Conservation (phyloP, 1,140 invertebrate species). For the Thaumatotibia leucotreta region DNA sequence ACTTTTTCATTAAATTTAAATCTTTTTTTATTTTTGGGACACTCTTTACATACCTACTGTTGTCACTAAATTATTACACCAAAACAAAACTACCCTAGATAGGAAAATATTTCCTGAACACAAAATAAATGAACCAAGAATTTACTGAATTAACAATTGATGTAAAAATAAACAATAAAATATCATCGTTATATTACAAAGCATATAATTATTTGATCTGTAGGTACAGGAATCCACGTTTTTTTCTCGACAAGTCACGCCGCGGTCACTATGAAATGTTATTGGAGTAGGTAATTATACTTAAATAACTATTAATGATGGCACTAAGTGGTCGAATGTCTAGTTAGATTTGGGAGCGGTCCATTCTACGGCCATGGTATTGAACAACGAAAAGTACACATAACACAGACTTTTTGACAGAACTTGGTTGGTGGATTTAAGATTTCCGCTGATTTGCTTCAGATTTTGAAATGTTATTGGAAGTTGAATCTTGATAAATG, state of each 20-base stretch:
- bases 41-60: too few relatives aligned
- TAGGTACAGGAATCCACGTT: neutral
- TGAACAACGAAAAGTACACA: too few relatives aligned
- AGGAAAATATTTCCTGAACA: too few relatives aligned
- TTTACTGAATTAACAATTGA: too few relatives aligned
- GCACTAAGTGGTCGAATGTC: neutral
- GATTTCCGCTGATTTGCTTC: neutral
- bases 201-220: neutral
- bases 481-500: too few relatives aligned
- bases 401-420: neutral
- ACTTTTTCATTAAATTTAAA: too few relatives aligned
- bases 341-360: neutral
- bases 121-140: too few relatives aligned
- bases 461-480: too few relatives aligned
- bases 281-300: neutral
- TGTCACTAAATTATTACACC: too few relatives aligned
- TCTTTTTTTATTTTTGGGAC: too few relatives aligned
- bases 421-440: neutral
- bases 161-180: neutral
- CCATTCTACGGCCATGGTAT: neutral
- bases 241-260: neutral
- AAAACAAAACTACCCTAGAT: too few relatives aligned
- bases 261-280: neutral
- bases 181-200: neutral
- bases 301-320: slow-evolving; percentile 2